Base-by-base conservation (phyloP, 2,113 vertebrate species). In the Xiphophorus hellerii region DNA sequence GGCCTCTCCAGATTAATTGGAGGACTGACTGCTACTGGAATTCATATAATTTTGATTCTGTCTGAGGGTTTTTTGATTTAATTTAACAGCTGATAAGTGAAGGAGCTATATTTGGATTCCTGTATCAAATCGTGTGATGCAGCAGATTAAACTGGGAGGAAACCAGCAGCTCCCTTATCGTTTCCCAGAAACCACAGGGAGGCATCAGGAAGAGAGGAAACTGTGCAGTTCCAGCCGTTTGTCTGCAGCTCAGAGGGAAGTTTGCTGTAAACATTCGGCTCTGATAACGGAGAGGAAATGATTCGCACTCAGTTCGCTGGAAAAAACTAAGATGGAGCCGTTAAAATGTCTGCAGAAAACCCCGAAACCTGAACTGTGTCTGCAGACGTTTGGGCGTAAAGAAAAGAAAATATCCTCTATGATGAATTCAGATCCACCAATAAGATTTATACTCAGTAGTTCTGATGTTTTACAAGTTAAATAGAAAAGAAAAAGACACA, bases 251-350 rank as follows among this genome's bases (percentile, higher is more conserved):
- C 58, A 1, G 33, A 20, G 62, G 35, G 78, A 87, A 69, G 68
- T 42, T 81, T 63, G 29, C 35, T 71, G 39, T 85, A 91, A 90
- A 92, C 85, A 91, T 12, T 65, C 3, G 3, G 3, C 11, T 22
- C 44, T 76, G 82, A 83, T 70, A 83, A 67, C 44, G 73, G n/a
- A 76, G 33, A 82, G 87, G 90, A 91, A 91, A 77, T 76, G 63
- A 80, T 63, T 39, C 31, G 54, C 7, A 27, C 42, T 25, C 28
- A 69, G 42, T 20, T 8, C 1, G 63, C 30, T 13, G 33, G 9
- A 10, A 25, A 33, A 44, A 48, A 22, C 22, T 13, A 48, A 48
- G 44, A 35, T 37, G 33, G 12, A n/a, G 22, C 20, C 4, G 12
- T 25, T 25, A n/a, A 58, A 22, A 17, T 54, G 48, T 42, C 48